A percentile compares a stretch with the other conserved stretches of the same genome.
These are phyloP conservation scores for Antheraea pernyi DNA, from an alignment of 1,140 invertebrate genomes.

Conservation along the genomic window DNA sequence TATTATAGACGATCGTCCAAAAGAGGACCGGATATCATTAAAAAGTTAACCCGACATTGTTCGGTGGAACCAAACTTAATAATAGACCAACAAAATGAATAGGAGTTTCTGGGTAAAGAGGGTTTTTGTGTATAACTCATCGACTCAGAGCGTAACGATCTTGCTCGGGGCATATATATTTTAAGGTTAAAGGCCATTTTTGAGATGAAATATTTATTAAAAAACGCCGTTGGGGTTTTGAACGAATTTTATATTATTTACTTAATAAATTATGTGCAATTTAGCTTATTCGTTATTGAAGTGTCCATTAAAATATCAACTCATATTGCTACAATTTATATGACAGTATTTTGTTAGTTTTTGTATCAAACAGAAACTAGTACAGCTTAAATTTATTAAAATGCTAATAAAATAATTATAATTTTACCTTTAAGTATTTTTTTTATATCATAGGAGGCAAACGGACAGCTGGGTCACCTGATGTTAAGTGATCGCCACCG, in stretches of 20 bases:
- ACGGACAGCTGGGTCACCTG: too few relatives aligned
- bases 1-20: neutral
- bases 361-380: too few relatives aligned
- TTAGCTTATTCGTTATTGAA: neutral
- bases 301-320: too few relatives aligned
- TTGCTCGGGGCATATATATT: slow-evolving; percentile 5
- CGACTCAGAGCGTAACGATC: slow-evolving; percentile 21
- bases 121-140: slow-evolving; percentile 20
- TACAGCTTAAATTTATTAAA: too few relatives aligned
- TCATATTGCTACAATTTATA: too few relatives aligned
- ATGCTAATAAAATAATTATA: too few relatives aligned
- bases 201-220: slow-evolving; percentile 2
- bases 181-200: neutral
- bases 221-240: neutral
- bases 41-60: slow-evolving; percentile 21
- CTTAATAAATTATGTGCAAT: neutral
- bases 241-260: neutral
- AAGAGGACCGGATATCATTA: slow-evolving; percentile 16
- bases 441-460: too few relatives aligned
- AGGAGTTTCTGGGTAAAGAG: slow-evolving; percentile 13
- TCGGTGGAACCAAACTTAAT: slow-evolving; percentile 18
- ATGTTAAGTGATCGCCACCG: too few relatives aligned
- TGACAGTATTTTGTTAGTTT: too few relatives aligned
- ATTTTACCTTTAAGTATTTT: too few relatives aligned
- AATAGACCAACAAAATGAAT: slow-evolving; percentile 27